Evolutionary conservation across 2,113 vertebrate genomes (phyloP).

Genomic region (Phyllostomus discolor): DNA sequence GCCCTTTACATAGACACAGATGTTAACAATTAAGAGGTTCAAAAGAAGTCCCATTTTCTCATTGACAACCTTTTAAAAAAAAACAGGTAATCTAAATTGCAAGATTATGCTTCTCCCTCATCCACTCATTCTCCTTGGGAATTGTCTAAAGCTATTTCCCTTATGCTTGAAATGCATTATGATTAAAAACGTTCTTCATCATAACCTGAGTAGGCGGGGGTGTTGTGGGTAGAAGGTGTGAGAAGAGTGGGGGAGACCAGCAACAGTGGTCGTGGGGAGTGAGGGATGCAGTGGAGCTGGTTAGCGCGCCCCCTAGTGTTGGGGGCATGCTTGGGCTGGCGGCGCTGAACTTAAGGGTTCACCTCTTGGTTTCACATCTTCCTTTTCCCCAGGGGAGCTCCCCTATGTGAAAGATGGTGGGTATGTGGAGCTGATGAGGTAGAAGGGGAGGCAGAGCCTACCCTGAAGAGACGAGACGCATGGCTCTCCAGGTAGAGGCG

Average conservation of each 20-base stretch:
- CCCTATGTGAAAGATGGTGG: not conserved
- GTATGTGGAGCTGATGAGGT: accelerated
- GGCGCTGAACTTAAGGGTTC: accelerated
- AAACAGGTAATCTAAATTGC: not conserved
- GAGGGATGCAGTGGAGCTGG: accelerated
- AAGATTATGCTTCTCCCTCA: not conserved
- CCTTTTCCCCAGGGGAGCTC: not conserved
- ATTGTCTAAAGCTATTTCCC: not conserved
- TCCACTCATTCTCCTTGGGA: not conserved
- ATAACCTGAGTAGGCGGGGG: not conserved
- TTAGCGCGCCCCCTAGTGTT: accelerated
- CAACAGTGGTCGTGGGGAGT: not conserved
- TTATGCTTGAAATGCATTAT: not conserved
- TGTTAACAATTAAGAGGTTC: not conserved
- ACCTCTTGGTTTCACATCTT: not conserved
- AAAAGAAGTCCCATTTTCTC: not conserved
- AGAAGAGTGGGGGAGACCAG: not conserved
- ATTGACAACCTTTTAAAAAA: not conserved
- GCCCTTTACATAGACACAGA: not conserved
- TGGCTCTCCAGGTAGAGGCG: not conserved
- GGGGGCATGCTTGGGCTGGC: not conserved
- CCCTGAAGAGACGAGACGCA: no score
- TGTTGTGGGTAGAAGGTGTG: not conserved
- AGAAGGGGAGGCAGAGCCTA: not conserved
- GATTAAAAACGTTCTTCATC: not conserved